Conservation (phyloP, 2,888 invertebrate genomes). For the Polietes domitor region DNA sequence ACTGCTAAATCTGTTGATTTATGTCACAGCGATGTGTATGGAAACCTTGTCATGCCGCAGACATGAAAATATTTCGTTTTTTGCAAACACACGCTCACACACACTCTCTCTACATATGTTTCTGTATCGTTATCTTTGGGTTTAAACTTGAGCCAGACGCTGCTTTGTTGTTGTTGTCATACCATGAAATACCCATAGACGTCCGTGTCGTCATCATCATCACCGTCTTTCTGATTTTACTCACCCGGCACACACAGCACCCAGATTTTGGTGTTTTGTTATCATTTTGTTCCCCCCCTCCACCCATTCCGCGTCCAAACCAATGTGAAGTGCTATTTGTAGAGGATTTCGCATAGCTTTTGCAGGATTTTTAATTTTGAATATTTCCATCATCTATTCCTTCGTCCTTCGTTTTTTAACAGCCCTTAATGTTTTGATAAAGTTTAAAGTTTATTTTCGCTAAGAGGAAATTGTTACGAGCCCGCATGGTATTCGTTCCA, state of each 20-base stretch:
- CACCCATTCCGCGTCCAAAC: not conserved
- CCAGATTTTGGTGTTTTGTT: not conserved
- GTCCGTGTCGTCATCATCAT: not conserved
- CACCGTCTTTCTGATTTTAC: not conserved
- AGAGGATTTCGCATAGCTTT: not conserved
- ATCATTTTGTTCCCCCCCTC: not conserved
- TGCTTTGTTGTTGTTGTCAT: not conserved
- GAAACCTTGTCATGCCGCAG: slow-evolving; percentile 30
- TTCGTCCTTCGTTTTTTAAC: not conserved
- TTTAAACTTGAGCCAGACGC: too few species aligned
- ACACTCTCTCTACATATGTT: not conserved
- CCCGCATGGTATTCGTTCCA: not conserved
- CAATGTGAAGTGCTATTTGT: not conserved
- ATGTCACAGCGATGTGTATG: not conserved
- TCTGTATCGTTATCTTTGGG: not conserved
- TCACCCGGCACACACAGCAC: not conserved
- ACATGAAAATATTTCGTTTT: slow-evolving; percentile 4
- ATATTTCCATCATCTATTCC: not conserved
- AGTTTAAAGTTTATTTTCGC: not conserved
- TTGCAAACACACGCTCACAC: not conserved
- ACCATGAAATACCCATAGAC: not conserved
- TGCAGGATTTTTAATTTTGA: not conserved
- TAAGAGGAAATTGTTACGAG: not conserved
- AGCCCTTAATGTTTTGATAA: not conserved
- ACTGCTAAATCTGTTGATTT: not conserved